Base-by-base conservation (phyloP, 2,888 invertebrate genomes). In the Cantharis rufa region DNA sequence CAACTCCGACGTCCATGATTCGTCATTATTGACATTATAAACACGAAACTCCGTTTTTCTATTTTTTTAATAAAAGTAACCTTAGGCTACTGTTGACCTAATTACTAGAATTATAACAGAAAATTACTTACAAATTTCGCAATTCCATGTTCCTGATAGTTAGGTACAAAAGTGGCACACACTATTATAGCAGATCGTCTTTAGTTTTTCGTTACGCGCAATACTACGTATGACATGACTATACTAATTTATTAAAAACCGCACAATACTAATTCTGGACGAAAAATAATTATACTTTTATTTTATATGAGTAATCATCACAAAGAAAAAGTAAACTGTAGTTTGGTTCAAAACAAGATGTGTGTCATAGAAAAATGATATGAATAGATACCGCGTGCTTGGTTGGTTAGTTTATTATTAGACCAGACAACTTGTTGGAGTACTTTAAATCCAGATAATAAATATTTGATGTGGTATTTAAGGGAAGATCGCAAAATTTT, bases 391-490 rank as follows among this genome's bases (percentile, higher is more conserved):
- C 63, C 63, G n/a, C 48, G 48, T 48, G 48, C 11, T 18, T 63
- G 16, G n/a, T 63, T 66, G 24, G 64, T 66, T 10, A 66, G 18
- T 66, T 66, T 66, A 63, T 63, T 63, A 63, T 18, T 63, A n/a
- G 64, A 66, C 21, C 64, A 21, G 13, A 24, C 64, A 66, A 66
- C 64, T 24, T 66, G 64, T 66, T n/a, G 15, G 64, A 66, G 15
- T 16, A 69, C 15, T 28, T 28, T 69, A 27, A 32, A 69, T 32
- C 16, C 28, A 16, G 13, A 69, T 32, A 32, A 32, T 32, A 28
- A 69, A 69, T 69, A 32, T 69, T 69, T 32, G 16, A 69, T 28
- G 69, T 16, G 15, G 69, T 32, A 16, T 69, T 69, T 69, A 28
- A 69, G 16, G 16, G 32, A 32, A 69, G 69, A 69, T 69, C 28